Evolutionary conservation across 1,140 invertebrate species (phyloP).

Genomic region (Cepaea nemoralis): DNA sequence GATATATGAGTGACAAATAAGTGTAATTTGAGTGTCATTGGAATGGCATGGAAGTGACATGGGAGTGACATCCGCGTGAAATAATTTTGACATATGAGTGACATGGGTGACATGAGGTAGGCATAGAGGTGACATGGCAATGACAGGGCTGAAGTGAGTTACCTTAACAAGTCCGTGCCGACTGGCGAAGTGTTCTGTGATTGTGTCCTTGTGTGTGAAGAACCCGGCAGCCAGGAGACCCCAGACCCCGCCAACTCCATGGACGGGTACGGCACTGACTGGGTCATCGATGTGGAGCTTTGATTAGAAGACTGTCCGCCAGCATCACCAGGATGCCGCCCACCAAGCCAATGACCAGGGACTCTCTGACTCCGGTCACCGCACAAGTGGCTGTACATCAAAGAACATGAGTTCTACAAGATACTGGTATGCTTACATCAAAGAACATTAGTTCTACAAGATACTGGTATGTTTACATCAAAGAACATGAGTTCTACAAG

Average conservation of each 20-base stretch:
- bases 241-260: slow-evolving; percentile 76
- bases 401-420: not conserved
- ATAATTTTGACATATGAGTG: too few relatives aligned
- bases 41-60: too few relatives aligned
- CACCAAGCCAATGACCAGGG: slow-evolving; percentile 84
- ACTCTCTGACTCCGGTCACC: slow-evolving; percentile 86
- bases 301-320: slow-evolving; percentile 82
- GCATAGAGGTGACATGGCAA: too few relatives aligned
- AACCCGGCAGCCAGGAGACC: slow-evolving; percentile 87
- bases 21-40: too few relatives aligned
- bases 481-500: too few relatives aligned
- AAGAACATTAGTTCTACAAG: too few relatives aligned
- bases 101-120: too few relatives aligned
- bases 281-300: slow-evolving; percentile 88
- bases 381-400: slow-evolving; percentile 83
- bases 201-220: slow-evolving; percentile 88
- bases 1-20: too few relatives aligned
- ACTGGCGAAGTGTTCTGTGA: slow-evolving; percentile 71
- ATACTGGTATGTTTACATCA: too few relatives aligned
- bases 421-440: too few relatives aligned
- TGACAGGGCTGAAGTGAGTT: too few relatives aligned
- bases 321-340: slow-evolving; percentile 82
- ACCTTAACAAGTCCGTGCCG: slow-evolving; percentile 23
- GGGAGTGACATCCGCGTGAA: too few relatives aligned
- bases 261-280: slow-evolving; percentile 89